A percentile compares a stretch with the other conserved stretches of the same genome.
These are phyloP conservation scores for Schlechtendalia chinensis DNA, from an alignment of 1,140 invertebrate genomes.

Conservation along the genomic window DNA sequence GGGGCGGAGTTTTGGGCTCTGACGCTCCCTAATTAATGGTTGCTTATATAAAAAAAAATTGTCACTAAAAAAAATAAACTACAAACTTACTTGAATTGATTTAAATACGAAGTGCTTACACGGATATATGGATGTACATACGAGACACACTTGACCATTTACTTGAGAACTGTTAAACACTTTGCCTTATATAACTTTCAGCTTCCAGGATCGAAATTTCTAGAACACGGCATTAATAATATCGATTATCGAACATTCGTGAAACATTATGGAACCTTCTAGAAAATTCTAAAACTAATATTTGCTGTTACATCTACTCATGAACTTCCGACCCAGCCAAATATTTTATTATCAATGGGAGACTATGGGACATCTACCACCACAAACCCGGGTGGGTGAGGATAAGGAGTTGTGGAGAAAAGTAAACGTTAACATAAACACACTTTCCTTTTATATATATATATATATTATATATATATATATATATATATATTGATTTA, in stretches of 20 bases:
- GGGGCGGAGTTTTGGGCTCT: too few species aligned
- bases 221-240: background rate
- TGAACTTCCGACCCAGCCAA: background rate
- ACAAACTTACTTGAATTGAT: background rate
- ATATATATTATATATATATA: too few species aligned
- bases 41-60: background rate
- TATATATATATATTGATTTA: too few species aligned
- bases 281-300: background rate
- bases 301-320: background rate
- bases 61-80: background rate
- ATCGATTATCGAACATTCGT: too few species aligned
- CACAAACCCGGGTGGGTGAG: background rate
- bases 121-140: background rate
- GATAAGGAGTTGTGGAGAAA: too few species aligned
- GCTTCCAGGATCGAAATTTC: background rate
- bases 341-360: background rate
- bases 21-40: too few species aligned
- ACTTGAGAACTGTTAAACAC: background rate
- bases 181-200: background rate
- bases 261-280: background rate
- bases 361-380: background rate
- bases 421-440: too few species aligned
- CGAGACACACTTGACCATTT: background rate
- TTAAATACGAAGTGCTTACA: background rate
- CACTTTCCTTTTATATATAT: too few species aligned